These are phyloP conservation scores for Cirrhinus molitorella DNA, from an alignment of 2,797 vertebrate species.

Conservation along the genomic window DNA sequence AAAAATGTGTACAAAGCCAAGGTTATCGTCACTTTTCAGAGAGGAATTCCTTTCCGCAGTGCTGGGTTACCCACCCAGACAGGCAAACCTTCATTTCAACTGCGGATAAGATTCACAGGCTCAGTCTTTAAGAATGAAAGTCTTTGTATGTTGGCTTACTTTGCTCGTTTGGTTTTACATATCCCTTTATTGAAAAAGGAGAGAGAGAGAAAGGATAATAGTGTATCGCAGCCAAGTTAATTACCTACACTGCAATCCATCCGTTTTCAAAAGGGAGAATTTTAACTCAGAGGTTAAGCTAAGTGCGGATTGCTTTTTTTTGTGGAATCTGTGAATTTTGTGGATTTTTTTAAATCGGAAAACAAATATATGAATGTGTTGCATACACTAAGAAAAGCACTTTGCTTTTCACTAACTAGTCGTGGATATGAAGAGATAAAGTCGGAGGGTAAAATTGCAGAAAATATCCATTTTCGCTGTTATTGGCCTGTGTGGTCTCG, in stretches of 20 bases:
- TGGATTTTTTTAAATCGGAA: slow-evolving; percentile 22
- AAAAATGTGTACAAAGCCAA: slow-evolving; percentile 41
- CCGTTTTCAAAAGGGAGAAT: slow-evolving; percentile 13
- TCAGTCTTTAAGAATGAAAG: slow-evolving; percentile 70
- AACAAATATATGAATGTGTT: slow-evolving; percentile 15
- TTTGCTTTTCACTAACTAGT: slow-evolving; percentile 53
- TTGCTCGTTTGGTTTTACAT: slow-evolving; percentile 61
- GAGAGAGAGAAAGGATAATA: slow-evolving; percentile 43
- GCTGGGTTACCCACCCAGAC: slow-evolving; percentile 69
- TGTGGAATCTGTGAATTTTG: slow-evolving; percentile 28
- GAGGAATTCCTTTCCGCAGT: slow-evolving; percentile 66
- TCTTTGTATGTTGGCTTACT: slow-evolving; percentile 70
- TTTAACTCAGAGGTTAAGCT: slow-evolving; percentile 25
- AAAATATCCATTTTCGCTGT: slow-evolving; percentile 29
- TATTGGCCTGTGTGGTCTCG: slow-evolving; percentile 19
- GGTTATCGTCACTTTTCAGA: slow-evolving; percentile 69
- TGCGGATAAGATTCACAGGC: slow-evolving; percentile 64
- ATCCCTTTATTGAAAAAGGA: slow-evolving; percentile 68
- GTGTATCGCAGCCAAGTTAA: slow-evolving; percentile 38
- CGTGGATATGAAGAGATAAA: slow-evolving; percentile 17
- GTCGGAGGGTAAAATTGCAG: neutral
- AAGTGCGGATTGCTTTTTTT: slow-evolving; percentile 4
- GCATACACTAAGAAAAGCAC: slow-evolving; percentile 55
- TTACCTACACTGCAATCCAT: slow-evolving; percentile 51
- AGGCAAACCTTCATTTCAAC: slow-evolving; percentile 63